phyloP scores from a whole-genome alignment of 2,113 vertebrate species.

The Phylloscopus whistleri region DNA sequence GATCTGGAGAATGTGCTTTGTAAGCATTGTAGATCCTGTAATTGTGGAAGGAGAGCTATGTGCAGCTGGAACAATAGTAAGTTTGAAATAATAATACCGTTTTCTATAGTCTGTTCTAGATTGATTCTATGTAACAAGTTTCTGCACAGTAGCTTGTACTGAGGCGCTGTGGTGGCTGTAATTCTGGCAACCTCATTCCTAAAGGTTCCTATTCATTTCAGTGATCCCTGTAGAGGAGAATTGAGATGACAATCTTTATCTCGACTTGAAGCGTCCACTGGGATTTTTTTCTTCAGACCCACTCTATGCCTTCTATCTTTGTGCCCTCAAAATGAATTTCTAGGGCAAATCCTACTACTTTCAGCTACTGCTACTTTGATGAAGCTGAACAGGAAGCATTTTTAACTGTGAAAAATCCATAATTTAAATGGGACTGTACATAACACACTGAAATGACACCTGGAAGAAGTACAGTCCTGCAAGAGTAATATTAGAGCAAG shows the following conservation, averaged over 20 bases:
- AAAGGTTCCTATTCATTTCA: neutral
- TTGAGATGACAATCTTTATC: neutral
- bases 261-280: neutral
- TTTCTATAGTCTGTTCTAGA: neutral
- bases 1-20: neutral
- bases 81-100: neutral
- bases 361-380: neutral
- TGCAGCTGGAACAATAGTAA: neutral
- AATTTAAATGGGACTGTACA: neutral
- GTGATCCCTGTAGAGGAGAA: neutral
- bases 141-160: neutral
- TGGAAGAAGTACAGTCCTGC: neutral
- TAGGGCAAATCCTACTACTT: neutral
- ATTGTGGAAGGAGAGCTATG: neutral
- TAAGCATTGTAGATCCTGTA: neutral
- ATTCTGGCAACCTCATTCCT: neutral
- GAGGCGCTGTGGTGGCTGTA: neutral
- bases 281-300: neutral
- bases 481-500: neutral
- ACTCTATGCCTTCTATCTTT: neutral
- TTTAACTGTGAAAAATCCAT: neutral
- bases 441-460: neutral
- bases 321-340: neutral
- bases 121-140: neutral
- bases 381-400: neutral